A percentile compares a stretch with the other conserved stretches of the same genome.
phyloP scores from a whole-genome alignment of 2,888 invertebrate genomes.

The Drosophila dives region DNA sequence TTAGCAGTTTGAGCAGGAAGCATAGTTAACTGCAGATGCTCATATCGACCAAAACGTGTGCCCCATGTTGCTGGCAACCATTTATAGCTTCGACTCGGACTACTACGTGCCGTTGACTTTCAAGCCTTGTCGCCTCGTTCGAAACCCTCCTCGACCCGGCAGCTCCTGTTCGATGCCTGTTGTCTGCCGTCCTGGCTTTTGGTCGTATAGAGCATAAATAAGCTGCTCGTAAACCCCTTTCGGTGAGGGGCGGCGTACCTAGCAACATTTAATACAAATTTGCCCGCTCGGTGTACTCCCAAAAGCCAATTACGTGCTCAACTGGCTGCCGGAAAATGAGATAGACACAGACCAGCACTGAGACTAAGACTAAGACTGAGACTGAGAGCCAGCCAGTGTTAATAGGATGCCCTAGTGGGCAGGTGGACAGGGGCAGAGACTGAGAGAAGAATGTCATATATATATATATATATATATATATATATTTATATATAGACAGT shows the following conservation, averaged over 20 bases:
- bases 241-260: slow-evolving; percentile 36
- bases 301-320: slow-evolving; percentile 78
- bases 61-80: slow-evolving; percentile 22
- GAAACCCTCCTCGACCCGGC: not conserved
- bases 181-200: slow-evolving; percentile 26
- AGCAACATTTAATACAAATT: slow-evolving; percentile 74
- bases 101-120: slow-evolving; percentile 56
- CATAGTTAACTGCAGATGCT: slow-evolving; percentile 27
- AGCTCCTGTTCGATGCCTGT: slow-evolving; percentile 8
- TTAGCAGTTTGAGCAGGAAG: slow-evolving; percentile 38
- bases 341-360: not conserved
- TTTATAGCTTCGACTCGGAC: slow-evolving; percentile 27
- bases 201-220: slow-evolving; percentile 69
- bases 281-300: slow-evolving; percentile 69
- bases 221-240: slow-evolving; percentile 75
- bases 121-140: slow-evolving; percentile 53
- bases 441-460: not conserved
- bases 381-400: not conserved
- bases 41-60: slow-evolving; percentile 1
- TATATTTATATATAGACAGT: slow-evolving; percentile 3
- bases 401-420: not conserved
- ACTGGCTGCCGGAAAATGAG: slow-evolving; percentile 50
- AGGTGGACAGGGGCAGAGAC: not conserved
- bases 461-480: not conserved
- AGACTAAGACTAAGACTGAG: not conserved